A percentile compares a stretch with the other conserved stretches of the same genome.
Conservation (phyloP, 2,797 vertebrate genomes). For the Acridotheres tristis region DNA sequence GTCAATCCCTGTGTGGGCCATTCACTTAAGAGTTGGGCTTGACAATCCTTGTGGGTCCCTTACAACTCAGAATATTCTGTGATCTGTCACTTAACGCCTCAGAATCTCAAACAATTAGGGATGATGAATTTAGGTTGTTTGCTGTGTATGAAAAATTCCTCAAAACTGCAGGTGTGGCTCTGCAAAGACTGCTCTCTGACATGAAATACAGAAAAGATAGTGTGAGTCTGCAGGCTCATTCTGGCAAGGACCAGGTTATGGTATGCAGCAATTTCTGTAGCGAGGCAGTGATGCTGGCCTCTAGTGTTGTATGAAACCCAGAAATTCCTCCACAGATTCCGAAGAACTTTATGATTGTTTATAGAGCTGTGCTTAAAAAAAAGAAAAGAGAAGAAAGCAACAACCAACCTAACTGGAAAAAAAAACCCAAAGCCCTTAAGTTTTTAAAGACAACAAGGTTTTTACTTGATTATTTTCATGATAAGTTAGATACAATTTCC, state of each 20-base stretch:
- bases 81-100: rapidly evolving
- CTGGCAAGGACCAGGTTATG: background rate
- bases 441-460: background rate
- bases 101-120: background rate
- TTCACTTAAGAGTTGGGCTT: background rate
- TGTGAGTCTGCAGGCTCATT: background rate
- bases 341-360: background rate
- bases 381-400: rapidly evolving
- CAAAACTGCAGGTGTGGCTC: background rate
- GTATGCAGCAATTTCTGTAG: background rate
- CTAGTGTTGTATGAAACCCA: background rate
- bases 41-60: background rate
- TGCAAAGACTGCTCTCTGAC: background rate
- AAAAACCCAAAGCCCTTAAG: no score
- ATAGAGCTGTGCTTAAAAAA: background rate
- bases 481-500: background rate
- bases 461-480: background rate
- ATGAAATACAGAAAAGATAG: background rate
- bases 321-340: background rate
- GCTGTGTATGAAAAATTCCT: background rate
- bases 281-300: background rate
- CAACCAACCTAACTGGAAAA: background rate
- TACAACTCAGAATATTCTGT: background rate
- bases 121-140: background rate
- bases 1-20: background rate